A percentile compares a stretch with the other conserved stretches of the same genome.
These are phyloP conservation scores for Epinotia brunnichana DNA, from an alignment of 2,888 invertebrate species.

Conservation along the genomic window DNA sequence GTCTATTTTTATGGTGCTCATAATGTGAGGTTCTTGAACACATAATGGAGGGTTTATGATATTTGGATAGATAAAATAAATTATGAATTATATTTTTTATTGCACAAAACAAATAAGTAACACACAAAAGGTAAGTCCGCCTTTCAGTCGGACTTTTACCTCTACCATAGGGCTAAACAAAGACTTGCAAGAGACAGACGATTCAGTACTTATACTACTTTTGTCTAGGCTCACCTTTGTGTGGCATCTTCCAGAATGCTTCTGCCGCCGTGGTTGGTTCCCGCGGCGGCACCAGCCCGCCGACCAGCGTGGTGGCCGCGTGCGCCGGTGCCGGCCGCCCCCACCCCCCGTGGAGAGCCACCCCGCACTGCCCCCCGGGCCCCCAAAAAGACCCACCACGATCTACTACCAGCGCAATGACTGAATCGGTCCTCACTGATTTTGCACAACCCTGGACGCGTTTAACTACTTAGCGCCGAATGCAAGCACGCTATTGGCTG, in stretches of 20 bases:
- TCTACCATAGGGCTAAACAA: no score
- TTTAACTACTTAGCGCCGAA: slow-evolving; percentile 26
- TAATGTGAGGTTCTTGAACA: no score
- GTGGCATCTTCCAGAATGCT: slow-evolving; percentile 94
- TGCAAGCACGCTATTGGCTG: slow-evolving; percentile 24
- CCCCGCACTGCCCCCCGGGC: slow-evolving; percentile 64
- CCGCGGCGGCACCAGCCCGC: slow-evolving; percentile 88
- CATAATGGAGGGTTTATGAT: no score
- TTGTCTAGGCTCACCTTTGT: slow-evolving; percentile 86
- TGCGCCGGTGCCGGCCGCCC: slow-evolving; percentile 85
- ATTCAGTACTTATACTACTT: no score
- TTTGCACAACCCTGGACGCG: slow-evolving; percentile 33
- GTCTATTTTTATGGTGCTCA: no score
- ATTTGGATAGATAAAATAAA: no score
- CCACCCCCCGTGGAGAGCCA: slow-evolving; percentile 85
- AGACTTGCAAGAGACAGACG: no score
- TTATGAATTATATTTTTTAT: no score
- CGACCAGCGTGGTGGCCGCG: slow-evolving; percentile 85
- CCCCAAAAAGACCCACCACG: slow-evolving; percentile 46
- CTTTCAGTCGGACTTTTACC: no score
- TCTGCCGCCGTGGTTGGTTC: slow-evolving; percentile 88
- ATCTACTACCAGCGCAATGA: slow-evolving; percentile 42
- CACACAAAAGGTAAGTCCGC: no score
- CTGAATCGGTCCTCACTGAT: slow-evolving; percentile 34
- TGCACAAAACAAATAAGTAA: no score